phyloP scores from a whole-genome alignment of 1,140 invertebrate genomes.

The Proctacanthus coquilletti region DNA sequence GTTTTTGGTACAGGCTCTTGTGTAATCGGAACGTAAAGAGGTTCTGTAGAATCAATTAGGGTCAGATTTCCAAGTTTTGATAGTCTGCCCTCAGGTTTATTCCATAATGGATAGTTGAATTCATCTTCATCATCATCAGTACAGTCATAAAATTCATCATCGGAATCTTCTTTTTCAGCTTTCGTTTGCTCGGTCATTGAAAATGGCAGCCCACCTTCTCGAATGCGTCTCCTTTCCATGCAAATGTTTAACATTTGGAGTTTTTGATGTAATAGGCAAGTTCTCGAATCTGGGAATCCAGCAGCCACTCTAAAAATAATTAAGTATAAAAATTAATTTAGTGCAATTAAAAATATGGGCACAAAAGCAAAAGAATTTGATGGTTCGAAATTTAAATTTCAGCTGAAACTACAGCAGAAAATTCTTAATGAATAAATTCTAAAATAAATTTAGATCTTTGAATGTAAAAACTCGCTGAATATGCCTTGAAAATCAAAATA shows the following conservation, averaged over 20 bases:
- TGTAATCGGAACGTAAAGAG: slow-evolving; percentile 75
- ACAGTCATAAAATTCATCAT: slow-evolving; percentile 81
- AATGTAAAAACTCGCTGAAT: too few relatives aligned
- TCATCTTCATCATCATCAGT: slow-evolving; percentile 20
- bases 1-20: slow-evolving; percentile 94
- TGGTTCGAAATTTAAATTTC: too few relatives aligned
- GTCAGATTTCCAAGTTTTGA: slow-evolving; percentile 48
- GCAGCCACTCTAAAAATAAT: slow-evolving; percentile 47
- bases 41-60: slow-evolving; percentile 50
- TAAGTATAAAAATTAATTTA: too few relatives aligned
- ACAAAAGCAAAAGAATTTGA: too few relatives aligned
- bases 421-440: too few relatives aligned
- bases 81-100: slow-evolving; percentile 55
- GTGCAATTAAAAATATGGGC: too few relatives aligned
- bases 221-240: slow-evolving; percentile 58
- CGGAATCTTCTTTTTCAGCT: slow-evolving; percentile 33
- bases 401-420: too few relatives aligned
- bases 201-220: slow-evolving; percentile 30
- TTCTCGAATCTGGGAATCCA: slow-evolving; percentile 67
- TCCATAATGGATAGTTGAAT: slow-evolving; percentile 39
- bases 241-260: slow-evolving; percentile 94
- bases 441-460: too few relatives aligned
- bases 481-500: too few relatives aligned
- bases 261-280: slow-evolving; percentile 89
- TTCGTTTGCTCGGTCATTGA: slow-evolving; percentile 11